Conservation (phyloP, 2,113 vertebrate species). For the Psilopsiagon aurifrons region DNA sequence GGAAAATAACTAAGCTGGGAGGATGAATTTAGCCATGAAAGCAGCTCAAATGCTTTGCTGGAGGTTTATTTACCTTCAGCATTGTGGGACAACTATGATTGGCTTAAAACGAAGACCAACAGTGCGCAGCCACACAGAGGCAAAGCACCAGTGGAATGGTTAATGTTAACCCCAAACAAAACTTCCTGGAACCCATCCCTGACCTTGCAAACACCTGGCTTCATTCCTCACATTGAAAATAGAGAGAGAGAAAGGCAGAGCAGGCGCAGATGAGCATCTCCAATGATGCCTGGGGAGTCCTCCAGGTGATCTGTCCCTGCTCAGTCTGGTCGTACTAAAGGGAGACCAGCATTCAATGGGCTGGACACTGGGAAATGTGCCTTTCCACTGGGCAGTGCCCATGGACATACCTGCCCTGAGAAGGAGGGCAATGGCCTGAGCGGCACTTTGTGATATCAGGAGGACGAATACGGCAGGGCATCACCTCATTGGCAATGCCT, state of each 20-base stretch:
- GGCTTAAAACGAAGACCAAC: background rate
- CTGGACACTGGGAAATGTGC: background rate
- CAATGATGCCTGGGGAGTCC: background rate
- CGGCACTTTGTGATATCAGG: rapidly evolving
- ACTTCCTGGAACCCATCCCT: background rate
- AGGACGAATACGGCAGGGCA: rapidly evolving
- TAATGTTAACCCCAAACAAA: background rate
- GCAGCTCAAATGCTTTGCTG: background rate
- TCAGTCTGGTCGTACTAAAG: rapidly evolving
- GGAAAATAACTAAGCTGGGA: background rate
- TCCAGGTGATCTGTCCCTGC: background rate
- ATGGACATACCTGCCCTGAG: rapidly evolving
- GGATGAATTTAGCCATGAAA: background rate
- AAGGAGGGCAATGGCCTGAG: rapidly evolving
- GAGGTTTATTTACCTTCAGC: background rate
- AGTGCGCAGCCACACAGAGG: background rate
- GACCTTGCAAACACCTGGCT: background rate
- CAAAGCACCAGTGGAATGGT: background rate
- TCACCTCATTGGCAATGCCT: rapidly evolving
- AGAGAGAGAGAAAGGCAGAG: background rate
- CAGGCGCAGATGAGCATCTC: background rate
- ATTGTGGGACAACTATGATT: background rate
- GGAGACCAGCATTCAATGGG: background rate
- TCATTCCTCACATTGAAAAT: background rate
- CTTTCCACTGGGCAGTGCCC: rapidly evolving